Evolutionary conservation across 64 coral and sea anemone species (phyloP).

Genomic region (Stichodactyla mertensii): DNA sequence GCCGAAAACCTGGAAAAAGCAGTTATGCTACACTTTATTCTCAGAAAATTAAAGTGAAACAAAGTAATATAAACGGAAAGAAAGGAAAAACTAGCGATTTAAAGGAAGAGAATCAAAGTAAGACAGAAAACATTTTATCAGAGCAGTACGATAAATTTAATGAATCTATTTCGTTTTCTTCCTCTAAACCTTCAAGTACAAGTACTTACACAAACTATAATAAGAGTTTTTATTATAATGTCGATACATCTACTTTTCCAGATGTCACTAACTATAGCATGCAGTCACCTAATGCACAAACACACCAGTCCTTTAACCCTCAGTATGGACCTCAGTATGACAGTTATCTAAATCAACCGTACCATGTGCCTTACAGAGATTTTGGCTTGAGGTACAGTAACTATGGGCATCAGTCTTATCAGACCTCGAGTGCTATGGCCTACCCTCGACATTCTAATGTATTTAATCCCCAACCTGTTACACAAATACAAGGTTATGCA

Average conservation of each 20-base stretch:
- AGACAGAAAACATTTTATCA: neutral
- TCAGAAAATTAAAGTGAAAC: constrained; percentile 19
- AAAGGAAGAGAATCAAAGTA: neutral
- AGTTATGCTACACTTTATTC: constrained; percentile 15
- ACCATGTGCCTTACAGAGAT: constrained; percentile 4
- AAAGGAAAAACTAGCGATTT: neutral
- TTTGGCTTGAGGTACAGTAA: constrained; percentile 36
- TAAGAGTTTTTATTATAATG: constrained; percentile 7
- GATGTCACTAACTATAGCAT: neutral
- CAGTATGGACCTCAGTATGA: neutral
- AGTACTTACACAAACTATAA: constrained; percentile 4
- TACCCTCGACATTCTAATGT: constrained; percentile 4
- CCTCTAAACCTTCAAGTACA: neutral
- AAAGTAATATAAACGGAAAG: neutral
- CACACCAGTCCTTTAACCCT: neutral
- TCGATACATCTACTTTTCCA: neutral
- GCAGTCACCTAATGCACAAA: neutral
- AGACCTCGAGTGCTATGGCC: constrained; percentile 9
- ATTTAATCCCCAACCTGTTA: neutral
- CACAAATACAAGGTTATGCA: constrained; percentile 19
- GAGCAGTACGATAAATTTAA: constrained; percentile 12
- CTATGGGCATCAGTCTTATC: constrained; percentile 15
- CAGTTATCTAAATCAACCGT: constrained; percentile 13
- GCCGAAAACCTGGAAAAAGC: neutral
- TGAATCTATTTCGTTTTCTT: neutral